Percentiles rank a stretch among this genome's conserved stretches.
Evolutionary conservation across 2,888 invertebrate genomes (phyloP).

Genomic region (Pseudococcus longispinus): DNA sequence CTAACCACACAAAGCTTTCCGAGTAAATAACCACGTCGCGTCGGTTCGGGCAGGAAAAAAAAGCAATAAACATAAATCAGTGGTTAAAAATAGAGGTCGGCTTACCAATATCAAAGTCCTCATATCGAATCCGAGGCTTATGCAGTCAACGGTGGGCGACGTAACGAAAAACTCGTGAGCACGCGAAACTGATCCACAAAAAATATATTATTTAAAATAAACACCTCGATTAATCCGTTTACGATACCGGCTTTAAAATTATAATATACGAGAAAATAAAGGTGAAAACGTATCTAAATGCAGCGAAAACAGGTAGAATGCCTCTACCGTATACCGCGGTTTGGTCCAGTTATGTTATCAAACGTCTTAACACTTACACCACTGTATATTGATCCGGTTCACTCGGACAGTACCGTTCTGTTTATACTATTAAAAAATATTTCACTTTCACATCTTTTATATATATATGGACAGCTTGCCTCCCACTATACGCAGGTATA

Average conservation of each 20-base stretch:
- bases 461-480: conserved; percentile 43
- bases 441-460: conserved; percentile 57
- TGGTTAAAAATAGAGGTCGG: background rate
- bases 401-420: conserved; percentile 52
- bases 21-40: background rate
- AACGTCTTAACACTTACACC: conserved; percentile 50
- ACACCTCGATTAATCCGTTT: background rate
- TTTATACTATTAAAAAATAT: conserved; percentile 55
- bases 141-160: background rate
- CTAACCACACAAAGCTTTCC: background rate
- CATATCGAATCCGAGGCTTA: conserved; percentile 27
- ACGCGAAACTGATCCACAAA: conserved; percentile 17
- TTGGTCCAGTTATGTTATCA: conserved; percentile 50
- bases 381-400: conserved; percentile 56
- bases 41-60: background rate
- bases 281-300: conserved; percentile 42
- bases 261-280: conserved; percentile 20
- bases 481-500: conserved; percentile 38
- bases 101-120: conserved; percentile 48
- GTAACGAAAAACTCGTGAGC: background rate
- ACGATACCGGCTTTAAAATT: background rate
- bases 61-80: background rate
- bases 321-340: conserved; percentile 34
- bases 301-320: conserved; percentile 50
- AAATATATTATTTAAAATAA: background rate